phyloP scores from a whole-genome alignment of 2,797 vertebrate genomes.

The Premnoplex brunnescens region DNA sequence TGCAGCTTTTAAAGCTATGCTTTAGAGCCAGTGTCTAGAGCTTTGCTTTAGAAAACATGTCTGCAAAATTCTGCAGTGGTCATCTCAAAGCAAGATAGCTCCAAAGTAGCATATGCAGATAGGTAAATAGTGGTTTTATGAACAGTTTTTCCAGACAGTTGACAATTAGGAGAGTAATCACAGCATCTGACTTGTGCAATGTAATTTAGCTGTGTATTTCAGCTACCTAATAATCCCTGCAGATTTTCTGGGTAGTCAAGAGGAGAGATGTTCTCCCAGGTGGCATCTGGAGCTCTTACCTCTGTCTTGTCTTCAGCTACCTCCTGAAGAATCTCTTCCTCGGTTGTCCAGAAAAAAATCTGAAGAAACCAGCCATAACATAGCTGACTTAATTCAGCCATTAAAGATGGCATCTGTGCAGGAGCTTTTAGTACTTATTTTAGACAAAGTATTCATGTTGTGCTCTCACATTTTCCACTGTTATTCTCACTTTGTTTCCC shows the following conservation, averaged over 20 bases:
- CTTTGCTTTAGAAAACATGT: not conserved
- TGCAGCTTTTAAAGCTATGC: not conserved
- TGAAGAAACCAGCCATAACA: not conserved
- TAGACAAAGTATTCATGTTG: not conserved
- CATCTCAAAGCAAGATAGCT: not conserved
- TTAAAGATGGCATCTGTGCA: not conserved
- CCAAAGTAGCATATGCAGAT: not conserved
- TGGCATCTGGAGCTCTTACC: not conserved
- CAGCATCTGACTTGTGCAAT: not conserved
- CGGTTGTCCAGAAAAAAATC: not conserved
- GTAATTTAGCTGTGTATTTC: not conserved
- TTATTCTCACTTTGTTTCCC: not conserved
- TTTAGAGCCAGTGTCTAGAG: not conserved
- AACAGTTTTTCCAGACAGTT: not conserved
- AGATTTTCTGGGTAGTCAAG: not conserved
- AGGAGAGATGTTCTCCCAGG: not conserved
- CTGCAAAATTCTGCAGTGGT: not conserved
- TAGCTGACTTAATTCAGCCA: not conserved
- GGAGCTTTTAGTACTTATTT: not conserved
- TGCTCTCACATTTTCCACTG: not conserved
- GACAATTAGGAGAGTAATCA: not conserved
- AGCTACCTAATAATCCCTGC: not conserved
- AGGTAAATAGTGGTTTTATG: not conserved
- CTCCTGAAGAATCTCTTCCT: not conserved
- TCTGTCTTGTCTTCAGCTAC: not conserved